These are phyloP conservation scores for Tichodroma muraria DNA, from an alignment of 2,113 vertebrate species.

Conservation along the genomic window DNA sequence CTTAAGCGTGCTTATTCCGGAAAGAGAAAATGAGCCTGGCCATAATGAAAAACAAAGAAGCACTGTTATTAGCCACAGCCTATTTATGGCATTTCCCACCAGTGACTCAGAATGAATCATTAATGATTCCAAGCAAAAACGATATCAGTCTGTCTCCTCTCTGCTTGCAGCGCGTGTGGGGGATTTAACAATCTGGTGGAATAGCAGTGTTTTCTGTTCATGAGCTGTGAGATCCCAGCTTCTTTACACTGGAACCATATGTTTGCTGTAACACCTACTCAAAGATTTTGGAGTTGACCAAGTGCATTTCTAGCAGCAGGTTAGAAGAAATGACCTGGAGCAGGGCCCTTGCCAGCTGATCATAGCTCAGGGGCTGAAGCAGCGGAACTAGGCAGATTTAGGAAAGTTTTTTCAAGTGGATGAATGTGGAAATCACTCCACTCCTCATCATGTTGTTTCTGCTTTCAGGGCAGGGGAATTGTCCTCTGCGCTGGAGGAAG, in stretches of 20 bases:
- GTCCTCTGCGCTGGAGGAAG: background rate
- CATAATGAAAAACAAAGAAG: background rate
- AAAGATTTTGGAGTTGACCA: background rate
- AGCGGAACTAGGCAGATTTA: background rate
- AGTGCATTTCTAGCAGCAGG: background rate
- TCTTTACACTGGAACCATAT: background rate
- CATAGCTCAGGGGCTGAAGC: background rate
- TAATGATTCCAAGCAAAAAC: slow-evolving; percentile 19
- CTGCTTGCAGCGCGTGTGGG: background rate
- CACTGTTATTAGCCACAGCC: slow-evolving; percentile 27
- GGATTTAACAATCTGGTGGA: slow-evolving; percentile 15
- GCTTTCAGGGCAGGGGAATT: background rate
- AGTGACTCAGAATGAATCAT: slow-evolving; percentile 60
- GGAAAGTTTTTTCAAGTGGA: background rate
- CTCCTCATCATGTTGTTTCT: background rate
- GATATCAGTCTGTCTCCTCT: slow-evolving; percentile 24
- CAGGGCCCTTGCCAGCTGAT: background rate
- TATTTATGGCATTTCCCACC: slow-evolving; percentile 49
- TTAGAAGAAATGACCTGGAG: background rate
- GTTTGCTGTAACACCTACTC: slow-evolving; percentile 6
- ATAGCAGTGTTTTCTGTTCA: background rate
- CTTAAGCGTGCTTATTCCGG: background rate
- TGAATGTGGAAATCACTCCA: background rate
- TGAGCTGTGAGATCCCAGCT: background rate
- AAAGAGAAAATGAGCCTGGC: slow-evolving; percentile 16